Evolutionary conservation across 2,113 vertebrate genomes (phyloP).

Genomic region (Pelecanus crispus): DNA sequence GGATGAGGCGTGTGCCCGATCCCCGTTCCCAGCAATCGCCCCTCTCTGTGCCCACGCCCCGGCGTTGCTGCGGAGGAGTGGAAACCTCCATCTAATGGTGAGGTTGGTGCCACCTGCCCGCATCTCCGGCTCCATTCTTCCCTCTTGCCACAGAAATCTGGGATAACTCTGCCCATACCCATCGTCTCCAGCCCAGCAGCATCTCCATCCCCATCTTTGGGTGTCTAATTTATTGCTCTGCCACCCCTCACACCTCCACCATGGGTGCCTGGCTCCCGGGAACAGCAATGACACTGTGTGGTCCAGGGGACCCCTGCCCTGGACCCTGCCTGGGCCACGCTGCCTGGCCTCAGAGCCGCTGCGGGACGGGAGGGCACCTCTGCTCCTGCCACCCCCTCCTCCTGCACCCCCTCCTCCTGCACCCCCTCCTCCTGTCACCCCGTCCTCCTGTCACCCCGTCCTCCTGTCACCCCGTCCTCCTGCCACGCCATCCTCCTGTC

Average conservation of each 20-base stretch:
- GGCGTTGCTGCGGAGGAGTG: fast-evolving
- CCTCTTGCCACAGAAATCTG: not conserved
- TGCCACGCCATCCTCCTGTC: too few species aligned
- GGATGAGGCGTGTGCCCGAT: not conserved
- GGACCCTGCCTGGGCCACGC: not conserved
- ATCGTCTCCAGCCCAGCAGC: not conserved
- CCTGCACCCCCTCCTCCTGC: not conserved
- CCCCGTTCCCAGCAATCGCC: not conserved
- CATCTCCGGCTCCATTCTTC: not conserved
- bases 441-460: fast-evolving
- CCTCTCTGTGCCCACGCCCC: fast-evolving
- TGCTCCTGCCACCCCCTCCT: not conserved
- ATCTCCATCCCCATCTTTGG: not conserved
- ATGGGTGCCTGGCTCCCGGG: fast-evolving
- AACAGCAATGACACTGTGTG: fast-evolving
- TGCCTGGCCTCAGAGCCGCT: not conserved
- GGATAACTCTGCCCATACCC: not conserved
- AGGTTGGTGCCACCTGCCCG: not conserved
- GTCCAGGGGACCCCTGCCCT: not conserved
- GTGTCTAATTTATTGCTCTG: not conserved
- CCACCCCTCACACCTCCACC: not conserved
- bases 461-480: too few species aligned
- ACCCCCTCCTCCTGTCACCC: fast-evolving
- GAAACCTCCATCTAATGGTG: fast-evolving
- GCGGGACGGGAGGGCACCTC: not conserved